Percentiles rank a stretch among this genome's conserved stretches.
These are phyloP conservation scores for Anguilla megastoma DNA, from an alignment of 2,797 vertebrate genomes.

Conservation along the genomic window DNA sequence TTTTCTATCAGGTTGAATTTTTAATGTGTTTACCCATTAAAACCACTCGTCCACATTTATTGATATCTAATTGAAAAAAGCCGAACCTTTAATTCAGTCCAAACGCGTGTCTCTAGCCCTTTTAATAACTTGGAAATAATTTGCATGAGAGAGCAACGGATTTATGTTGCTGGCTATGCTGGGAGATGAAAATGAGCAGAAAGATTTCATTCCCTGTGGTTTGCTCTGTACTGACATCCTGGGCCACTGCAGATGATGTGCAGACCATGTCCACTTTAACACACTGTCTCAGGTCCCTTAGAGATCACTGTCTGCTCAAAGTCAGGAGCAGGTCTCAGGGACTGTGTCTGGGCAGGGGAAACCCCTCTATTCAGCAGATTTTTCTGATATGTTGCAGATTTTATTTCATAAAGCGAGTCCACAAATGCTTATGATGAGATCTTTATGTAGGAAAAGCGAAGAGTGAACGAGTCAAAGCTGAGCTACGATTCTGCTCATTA, in stretches of 20 bases:
- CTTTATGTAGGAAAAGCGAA: neutral
- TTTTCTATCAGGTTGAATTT: constrained; percentile 22
- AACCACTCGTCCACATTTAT: constrained; percentile 47
- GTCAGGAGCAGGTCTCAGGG: neutral
- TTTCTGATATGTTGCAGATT: neutral
- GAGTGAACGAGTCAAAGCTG: neutral
- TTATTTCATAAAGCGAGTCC: neutral
- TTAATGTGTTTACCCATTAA: constrained; percentile 41
- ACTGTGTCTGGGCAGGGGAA: neutral
- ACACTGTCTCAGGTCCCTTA: constrained; percentile 1
- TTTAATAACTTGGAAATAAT: constrained; percentile 61
- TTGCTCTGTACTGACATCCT: constrained; percentile 18
- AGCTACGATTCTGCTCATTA: neutral
- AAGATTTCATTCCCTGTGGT: constrained; percentile 18
- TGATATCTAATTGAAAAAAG: constrained; percentile 55
- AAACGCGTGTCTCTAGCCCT: constrained; percentile 38
- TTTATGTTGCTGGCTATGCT: constrained; percentile 47
- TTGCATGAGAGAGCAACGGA: constrained; percentile 57
- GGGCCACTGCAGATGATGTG: constrained; percentile 8
- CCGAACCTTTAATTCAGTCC: constrained; percentile 53
- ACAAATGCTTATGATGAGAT: neutral
- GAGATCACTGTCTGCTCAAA: constrained; percentile 1
- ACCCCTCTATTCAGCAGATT: neutral
- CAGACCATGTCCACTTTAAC: neutral
- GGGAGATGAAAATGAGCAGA: constrained; percentile 26